Percentiles rank a stretch among this genome's conserved stretches.
phyloP scores from a whole-genome alignment of 2,888 invertebrate genomes.

The Athetis lepigone region DNA sequence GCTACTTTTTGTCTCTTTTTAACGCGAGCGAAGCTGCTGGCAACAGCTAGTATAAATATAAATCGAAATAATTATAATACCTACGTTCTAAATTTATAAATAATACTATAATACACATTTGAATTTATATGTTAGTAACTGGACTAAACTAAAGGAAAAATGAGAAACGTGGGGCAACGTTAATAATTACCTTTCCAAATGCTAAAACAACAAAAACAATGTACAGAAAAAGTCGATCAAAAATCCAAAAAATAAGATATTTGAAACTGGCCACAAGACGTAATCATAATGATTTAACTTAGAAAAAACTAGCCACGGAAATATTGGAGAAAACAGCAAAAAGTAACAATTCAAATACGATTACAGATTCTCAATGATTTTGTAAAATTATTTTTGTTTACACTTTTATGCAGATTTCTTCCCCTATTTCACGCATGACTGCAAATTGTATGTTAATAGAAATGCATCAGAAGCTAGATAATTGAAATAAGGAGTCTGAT shows the following conservation, averaged over 20 bases:
- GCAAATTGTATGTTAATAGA: slow-evolving; percentile 21
- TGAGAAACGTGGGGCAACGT: too few relatives aligned
- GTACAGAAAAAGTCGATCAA: neutral
- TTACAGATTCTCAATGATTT: slow-evolving; percentile 28
- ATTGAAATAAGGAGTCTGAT: neutral
- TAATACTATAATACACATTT: too few relatives aligned
- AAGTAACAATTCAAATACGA: slow-evolving; percentile 37
- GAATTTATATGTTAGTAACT: too few relatives aligned
- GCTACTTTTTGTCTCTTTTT: too few relatives aligned
- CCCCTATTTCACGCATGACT: slow-evolving; percentile 13
- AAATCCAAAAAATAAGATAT: neutral
- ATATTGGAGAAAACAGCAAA: slow-evolving; percentile 39
- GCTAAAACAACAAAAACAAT: neutral
- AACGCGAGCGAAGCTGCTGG: too few relatives aligned
- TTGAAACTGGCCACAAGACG: slow-evolving; percentile 8
- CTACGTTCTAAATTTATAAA: too few relatives aligned
- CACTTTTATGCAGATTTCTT: slow-evolving; percentile 21
- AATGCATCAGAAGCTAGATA: neutral
- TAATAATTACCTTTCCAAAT: neutral
- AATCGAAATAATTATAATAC: too few relatives aligned
- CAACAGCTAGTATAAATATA: too few relatives aligned
- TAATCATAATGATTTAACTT: slow-evolving; percentile 15
- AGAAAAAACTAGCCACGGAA: slow-evolving; percentile 30
- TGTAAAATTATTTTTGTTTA: slow-evolving; percentile 22
- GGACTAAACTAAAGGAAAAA: too few relatives aligned